These are phyloP conservation scores for Muricea muricata DNA, from an alignment of 92 coral and sea anemone species.

Conservation along the genomic window DNA sequence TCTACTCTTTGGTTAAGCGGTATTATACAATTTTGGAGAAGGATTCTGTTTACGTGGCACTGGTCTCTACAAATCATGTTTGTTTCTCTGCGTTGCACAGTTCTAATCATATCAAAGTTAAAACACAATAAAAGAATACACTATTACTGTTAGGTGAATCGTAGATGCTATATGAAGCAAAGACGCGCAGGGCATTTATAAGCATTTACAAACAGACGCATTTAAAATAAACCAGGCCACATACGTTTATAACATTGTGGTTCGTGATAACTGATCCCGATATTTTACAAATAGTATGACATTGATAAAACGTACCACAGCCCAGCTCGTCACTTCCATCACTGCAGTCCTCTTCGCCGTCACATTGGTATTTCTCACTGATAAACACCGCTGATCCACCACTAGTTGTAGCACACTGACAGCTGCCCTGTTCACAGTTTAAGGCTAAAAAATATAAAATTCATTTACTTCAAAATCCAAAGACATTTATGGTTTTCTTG, in stretches of 20 bases:
- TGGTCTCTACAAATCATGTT: neutral
- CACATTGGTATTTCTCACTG: conserved; percentile 69
- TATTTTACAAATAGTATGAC: neutral
- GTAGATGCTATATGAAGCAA: neutral
- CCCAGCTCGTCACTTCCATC: conserved; percentile 83
- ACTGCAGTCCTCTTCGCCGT: conserved; percentile 75
- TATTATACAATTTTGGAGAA: neutral
- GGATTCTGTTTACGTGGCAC: conserved; percentile 14
- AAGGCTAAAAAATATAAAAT: neutral
- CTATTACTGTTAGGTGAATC: no score
- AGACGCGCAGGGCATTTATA: neutral
- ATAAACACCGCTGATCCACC: conserved; percentile 30
- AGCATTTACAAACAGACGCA: neutral
- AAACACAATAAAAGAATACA: no score
- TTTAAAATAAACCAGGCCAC: neutral
- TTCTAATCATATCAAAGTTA: neutral
- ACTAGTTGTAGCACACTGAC: conserved; percentile 64
- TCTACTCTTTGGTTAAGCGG: no score
- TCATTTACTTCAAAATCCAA: neutral
- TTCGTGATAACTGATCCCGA: neutral
- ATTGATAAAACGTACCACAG: conserved; percentile 25
- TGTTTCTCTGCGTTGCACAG: neutral
- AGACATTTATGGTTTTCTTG: neutral
- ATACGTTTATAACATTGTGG: neutral
- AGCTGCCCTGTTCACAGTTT: conserved; percentile 62